These are phyloP conservation scores for Nyctalus aviator DNA, from an alignment of 2,797 vertebrate genomes.

Conservation along the genomic window DNA sequence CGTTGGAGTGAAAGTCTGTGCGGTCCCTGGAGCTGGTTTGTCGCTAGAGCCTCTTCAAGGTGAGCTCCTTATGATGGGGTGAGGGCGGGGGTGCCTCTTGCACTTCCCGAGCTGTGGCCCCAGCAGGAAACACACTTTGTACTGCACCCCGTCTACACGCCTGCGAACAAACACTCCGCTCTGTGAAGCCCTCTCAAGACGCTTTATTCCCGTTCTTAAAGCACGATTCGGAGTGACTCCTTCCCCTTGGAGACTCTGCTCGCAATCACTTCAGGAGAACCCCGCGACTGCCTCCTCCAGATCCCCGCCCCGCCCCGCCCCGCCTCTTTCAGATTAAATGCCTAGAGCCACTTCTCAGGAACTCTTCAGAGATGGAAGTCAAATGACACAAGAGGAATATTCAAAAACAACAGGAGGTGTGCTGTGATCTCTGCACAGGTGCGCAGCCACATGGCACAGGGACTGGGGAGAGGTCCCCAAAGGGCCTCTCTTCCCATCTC, in stretches of 20 bases:
- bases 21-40: neutral
- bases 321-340: slow-evolving; percentile 50
- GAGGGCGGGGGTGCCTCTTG: neutral
- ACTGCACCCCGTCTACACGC: neutral
- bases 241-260: slow-evolving; percentile 54
- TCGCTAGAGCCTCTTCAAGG: slow-evolving; percentile 57
- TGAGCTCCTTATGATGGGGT: neutral
- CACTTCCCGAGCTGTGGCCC: slow-evolving; percentile 29
- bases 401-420: slow-evolving; percentile 7
- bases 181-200: neutral
- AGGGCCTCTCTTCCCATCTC: neutral
- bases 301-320: neutral
- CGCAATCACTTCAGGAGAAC: slow-evolving; percentile 56
- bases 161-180: slow-evolving; percentile 38
- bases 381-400: slow-evolving; percentile 55
- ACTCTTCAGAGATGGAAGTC: slow-evolving; percentile 46
- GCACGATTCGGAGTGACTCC: slow-evolving; percentile 11
- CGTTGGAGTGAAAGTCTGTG: neutral
- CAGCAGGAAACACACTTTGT: neutral
- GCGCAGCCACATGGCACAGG: neutral
- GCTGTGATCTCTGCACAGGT: neutral
- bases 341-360: slow-evolving; percentile 19
- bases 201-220: slow-evolving; percentile 62
- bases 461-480: neutral
- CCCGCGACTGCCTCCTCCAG: slow-evolving; percentile 53